These are phyloP conservation scores for Virgularia gustaviana DNA, from an alignment of 92 coral and sea anemone species.

Conservation along the genomic window DNA sequence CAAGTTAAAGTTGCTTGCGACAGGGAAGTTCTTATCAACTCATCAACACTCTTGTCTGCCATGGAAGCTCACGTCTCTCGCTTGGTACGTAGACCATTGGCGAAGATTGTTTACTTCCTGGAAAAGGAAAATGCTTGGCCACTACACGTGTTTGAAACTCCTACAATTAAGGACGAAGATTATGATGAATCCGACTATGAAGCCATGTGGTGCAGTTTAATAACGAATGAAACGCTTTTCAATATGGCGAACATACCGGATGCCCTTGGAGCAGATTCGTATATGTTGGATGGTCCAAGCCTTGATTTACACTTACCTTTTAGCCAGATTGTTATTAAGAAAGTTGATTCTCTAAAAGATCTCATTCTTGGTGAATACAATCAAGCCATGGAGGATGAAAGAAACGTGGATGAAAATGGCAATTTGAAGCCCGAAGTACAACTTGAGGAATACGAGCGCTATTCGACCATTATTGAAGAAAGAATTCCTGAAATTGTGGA, in stretches of 20 bases:
- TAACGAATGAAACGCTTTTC: constrained; percentile 37
- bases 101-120: constrained; percentile 70
- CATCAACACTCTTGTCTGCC: constrained; percentile 47
- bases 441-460: constrained; percentile 37
- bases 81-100: constrained; percentile 43
- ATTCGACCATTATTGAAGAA: constrained; percentile 52
- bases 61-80: constrained; percentile 34
- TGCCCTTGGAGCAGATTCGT: constrained; percentile 47
- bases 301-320: constrained; percentile 56
- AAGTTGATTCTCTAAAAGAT: constrained; percentile 55
- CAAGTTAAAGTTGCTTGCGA: constrained; percentile 56
- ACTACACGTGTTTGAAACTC: constrained; percentile 11
- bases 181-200: not conserved
- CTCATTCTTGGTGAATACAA: constrained; percentile 52
- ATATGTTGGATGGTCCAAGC: constrained; percentile 33
- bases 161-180: not conserved
- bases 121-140: constrained; percentile 89
- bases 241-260: constrained; percentile 47
- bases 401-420: not conserved
- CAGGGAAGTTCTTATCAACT: constrained; percentile 40
- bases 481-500: constrained; percentile 54
- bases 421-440: constrained; percentile 23
- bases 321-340: constrained; percentile 56
- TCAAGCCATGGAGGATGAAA: not conserved
- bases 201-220: constrained; percentile 16